These are phyloP conservation scores for Beris morrisii DNA, from an alignment of 2,888 invertebrate genomes.

Conservation along the genomic window DNA sequence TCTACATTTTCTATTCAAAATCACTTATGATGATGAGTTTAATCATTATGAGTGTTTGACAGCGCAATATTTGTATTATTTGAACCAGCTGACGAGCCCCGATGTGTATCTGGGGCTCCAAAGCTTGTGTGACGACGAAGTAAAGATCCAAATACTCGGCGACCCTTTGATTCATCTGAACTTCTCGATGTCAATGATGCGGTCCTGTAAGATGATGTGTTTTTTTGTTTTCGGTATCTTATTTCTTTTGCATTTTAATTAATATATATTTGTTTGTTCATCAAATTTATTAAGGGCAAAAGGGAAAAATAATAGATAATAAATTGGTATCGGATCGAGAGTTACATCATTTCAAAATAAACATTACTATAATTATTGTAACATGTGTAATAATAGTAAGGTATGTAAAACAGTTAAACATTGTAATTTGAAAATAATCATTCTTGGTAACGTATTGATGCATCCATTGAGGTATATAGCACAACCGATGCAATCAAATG, in stretches of 20 bases:
- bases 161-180: slow-evolving; percentile 47
- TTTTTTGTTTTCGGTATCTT: slow-evolving; percentile 31
- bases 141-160: slow-evolving; percentile 47
- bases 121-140: slow-evolving; percentile 48
- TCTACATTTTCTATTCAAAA: neutral
- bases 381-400: too few species aligned
- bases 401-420: too few species aligned
- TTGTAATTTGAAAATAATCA: too few species aligned
- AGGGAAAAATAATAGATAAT: slow-evolving; percentile 10
- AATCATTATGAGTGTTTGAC: slow-evolving; percentile 41
- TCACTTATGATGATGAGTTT: slow-evolving; percentile 11
- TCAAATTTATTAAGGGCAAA: neutral
- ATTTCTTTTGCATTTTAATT: slow-evolving; percentile 33
- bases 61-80: slow-evolving; percentile 35
- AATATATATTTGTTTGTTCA: slow-evolving; percentile 21
- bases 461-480: too few species aligned
- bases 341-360: slow-evolving; percentile 18
- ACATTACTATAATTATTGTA: too few species aligned
- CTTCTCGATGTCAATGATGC: slow-evolving; percentile 47
- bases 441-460: too few species aligned
- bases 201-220: slow-evolving; percentile 45
- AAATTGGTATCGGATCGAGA: slow-evolving; percentile 7
- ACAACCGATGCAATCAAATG: too few species aligned
- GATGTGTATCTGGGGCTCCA: slow-evolving; percentile 45
- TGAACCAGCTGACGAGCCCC: slow-evolving; percentile 35